Evolutionary conservation across 2,888 invertebrate species (phyloP).

Genomic region (Eumerus sabulonum): DNA sequence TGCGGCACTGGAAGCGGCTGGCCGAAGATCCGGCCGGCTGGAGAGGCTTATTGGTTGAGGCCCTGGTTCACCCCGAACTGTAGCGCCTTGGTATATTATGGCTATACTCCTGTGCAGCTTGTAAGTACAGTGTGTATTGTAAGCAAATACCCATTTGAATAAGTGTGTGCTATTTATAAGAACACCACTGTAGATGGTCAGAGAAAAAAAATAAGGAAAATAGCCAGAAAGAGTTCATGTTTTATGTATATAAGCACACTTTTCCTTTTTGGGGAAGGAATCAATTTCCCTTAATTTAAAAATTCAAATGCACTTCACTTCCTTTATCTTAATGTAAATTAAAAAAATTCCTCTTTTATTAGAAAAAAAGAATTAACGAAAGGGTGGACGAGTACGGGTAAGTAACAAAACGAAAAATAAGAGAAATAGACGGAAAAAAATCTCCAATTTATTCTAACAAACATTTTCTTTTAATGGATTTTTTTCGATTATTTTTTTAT

Average conservation of each 20-base stretch:
- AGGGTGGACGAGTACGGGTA: slow-evolving; percentile 56
- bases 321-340: slow-evolving; percentile 69
- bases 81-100: no score
- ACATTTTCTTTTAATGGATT: slow-evolving; percentile 69
- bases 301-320: slow-evolving; percentile 67
- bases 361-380: slow-evolving; percentile 66
- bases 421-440: slow-evolving; percentile 25
- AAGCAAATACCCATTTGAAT: no score
- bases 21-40: no score
- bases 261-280: slow-evolving; percentile 30
- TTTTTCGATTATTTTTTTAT: slow-evolving; percentile 69
- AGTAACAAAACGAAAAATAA: no score
- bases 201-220: no score
- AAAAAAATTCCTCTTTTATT: slow-evolving; percentile 67
- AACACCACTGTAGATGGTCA: no score
- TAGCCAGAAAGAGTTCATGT: slow-evolving; percentile 20
- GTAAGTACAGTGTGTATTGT: no score
- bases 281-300: slow-evolving; percentile 65
- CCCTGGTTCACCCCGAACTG: no score
- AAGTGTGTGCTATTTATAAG: no score
- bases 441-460: slow-evolving; percentile 67
- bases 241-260: slow-evolving; percentile 33
- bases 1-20: no score
- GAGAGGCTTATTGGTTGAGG: no score
- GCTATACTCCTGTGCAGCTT: no score